Evolutionary conservation across 2,113 vertebrate genomes (phyloP).

Genomic region (Xiphophorus couchianus): DNA sequence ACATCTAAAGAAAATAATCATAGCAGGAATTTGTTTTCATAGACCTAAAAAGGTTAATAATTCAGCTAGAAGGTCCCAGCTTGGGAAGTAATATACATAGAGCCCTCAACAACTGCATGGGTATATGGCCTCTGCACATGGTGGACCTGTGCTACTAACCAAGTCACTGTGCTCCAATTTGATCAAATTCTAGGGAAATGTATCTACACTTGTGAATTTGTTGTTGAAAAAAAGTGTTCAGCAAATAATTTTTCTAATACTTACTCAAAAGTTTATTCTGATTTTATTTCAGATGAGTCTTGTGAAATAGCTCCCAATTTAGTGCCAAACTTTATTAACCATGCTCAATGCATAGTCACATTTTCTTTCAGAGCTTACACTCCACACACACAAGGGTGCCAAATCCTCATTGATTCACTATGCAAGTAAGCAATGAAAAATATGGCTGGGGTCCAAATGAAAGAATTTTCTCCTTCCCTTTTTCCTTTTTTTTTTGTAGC

Average conservation of each 20-base stretch:
- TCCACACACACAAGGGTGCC: not conserved
- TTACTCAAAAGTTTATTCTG: no score
- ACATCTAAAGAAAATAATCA: conserved; percentile 30
- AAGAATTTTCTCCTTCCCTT: not conserved
- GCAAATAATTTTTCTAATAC: no score
- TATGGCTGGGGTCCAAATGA: not conserved
- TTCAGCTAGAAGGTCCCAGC: not conserved
- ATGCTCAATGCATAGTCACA: not conserved
- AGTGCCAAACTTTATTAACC: no score
- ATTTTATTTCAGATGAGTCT: no score
- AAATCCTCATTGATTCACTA: not conserved
- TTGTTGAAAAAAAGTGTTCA: no score
- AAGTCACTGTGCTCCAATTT: no score
- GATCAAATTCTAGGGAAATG: no score
- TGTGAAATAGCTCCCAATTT: no score
- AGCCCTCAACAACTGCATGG: no score
- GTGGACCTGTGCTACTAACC: no score
- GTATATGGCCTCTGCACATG: no score
- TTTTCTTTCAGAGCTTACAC: not conserved
- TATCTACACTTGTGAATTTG: no score
- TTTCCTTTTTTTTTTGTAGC: not conserved
- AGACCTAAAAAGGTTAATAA: not conserved
- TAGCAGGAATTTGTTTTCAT: not conserved
- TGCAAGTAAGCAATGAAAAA: not conserved
- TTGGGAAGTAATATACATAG: not conserved